Conservation (phyloP, 2,113 vertebrate species). For the Rhinolophus sinicus region DNA sequence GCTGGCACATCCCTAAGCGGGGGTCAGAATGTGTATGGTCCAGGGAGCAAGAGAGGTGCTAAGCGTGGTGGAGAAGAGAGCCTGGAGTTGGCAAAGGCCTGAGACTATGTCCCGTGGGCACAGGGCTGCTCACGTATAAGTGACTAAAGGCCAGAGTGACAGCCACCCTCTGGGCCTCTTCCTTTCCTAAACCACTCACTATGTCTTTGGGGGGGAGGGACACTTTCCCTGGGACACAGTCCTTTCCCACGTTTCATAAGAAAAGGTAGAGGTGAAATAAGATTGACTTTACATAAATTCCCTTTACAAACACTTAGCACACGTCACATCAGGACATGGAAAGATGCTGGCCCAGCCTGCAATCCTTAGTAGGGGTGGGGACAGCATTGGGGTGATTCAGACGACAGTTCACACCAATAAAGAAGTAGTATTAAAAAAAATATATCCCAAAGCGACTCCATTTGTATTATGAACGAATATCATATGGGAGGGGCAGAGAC, state of each 20-base stretch:
- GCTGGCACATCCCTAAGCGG: neutral
- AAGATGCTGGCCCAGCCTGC: no score
- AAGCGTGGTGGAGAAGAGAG: neutral
- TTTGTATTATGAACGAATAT: neutral
- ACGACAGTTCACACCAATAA: neutral
- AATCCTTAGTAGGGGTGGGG: neutral
- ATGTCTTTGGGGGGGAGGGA: neutral
- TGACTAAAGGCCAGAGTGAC: neutral
- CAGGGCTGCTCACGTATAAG: neutral
- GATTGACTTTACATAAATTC: neutral
- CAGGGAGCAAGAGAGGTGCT: neutral
- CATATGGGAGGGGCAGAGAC: no score
- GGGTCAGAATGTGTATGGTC: neutral
- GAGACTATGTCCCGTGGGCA: neutral
- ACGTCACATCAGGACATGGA: no score
- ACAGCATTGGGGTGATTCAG: neutral
- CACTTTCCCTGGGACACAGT: neutral
- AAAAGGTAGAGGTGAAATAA: neutral
- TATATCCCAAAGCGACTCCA: neutral
- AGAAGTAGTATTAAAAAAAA: neutral
- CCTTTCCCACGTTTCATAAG: neutral
- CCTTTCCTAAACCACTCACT: neutral
- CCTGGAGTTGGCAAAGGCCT: neutral
- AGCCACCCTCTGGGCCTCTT: neutral
- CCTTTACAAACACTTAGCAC: neutral